Conservation (phyloP, 92 coral and sea anemone genomes). For the Diadumene lineata region DNA sequence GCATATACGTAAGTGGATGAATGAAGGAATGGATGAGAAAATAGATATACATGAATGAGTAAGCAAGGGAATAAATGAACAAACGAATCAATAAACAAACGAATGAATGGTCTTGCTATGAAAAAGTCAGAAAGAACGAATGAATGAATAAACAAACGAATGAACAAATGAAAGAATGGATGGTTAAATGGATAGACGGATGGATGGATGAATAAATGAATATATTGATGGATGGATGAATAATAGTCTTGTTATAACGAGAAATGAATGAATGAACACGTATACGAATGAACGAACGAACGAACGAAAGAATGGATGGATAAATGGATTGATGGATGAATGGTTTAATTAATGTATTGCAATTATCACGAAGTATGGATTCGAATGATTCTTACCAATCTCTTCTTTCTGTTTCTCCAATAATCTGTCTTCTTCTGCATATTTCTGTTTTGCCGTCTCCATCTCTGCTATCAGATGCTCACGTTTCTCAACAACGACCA, state of each 20-base stretch:
- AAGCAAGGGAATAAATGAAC: background rate
- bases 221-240: background rate
- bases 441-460: slow-evolving; percentile 83
- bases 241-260: no score
- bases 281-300: background rate
- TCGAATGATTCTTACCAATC: slow-evolving; percentile 46
- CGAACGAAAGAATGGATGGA: background rate
- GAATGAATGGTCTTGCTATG: background rate
- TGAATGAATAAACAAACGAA: background rate
- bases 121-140: background rate
- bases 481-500: slow-evolving; percentile 89
- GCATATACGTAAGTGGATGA: no score
- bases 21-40: background rate
- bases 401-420: slow-evolving; percentile 63
- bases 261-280: background rate
- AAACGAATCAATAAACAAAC: no score
- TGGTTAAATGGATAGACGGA: background rate
- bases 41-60: background rate
- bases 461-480: slow-evolving; percentile 81
- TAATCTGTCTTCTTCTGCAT: slow-evolving; percentile 65
- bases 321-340: background rate
- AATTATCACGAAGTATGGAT: no score
- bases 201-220: background rate
- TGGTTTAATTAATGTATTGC: background rate
- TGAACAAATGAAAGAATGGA: no score